Evolutionary conservation across 2,888 invertebrate genomes (phyloP).

Genomic region (Caenorhabditis sp.): DNA sequence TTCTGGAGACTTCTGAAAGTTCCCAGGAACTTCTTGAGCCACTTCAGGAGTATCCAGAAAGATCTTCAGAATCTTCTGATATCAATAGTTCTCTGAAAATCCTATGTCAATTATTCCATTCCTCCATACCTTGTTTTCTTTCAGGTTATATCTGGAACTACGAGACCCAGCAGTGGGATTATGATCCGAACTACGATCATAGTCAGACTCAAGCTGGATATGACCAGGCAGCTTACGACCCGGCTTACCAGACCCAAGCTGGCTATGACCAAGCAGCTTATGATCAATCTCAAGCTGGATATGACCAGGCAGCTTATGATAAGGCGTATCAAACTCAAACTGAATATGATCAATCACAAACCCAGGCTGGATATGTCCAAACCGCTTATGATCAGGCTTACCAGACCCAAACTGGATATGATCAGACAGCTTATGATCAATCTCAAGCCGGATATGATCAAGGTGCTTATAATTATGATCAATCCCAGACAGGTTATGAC

Average conservation of each 20-base stretch:
- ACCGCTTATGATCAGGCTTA: not conserved
- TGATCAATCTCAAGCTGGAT: constrained; percentile 20
- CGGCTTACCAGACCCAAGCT: not conserved
- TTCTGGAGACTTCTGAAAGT: too few relatives aligned
- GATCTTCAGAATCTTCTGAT: too few relatives aligned
- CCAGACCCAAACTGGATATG: constrained; percentile 9
- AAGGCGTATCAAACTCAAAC: not conserved
- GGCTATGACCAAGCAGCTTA: constrained; percentile 20
- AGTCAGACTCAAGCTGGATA: constrained; percentile 15
- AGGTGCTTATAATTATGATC: not conserved
- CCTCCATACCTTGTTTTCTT: not conserved
- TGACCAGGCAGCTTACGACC: constrained; percentile 15
- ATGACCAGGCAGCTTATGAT: constrained; percentile 24
- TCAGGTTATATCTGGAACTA: constrained; percentile 58
- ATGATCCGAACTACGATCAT: constrained; percentile 50
- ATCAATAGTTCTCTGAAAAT: too few relatives aligned
- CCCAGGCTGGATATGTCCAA: constrained; percentile 40
- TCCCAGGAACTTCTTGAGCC: too few relatives aligned
- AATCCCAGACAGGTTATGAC: too few relatives aligned
- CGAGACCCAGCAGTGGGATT: constrained; percentile 55
- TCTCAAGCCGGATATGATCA: constrained; percentile 41
- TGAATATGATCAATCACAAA: constrained; percentile 9
- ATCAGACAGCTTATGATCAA: constrained; percentile 15
- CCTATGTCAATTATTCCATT: too few relatives aligned
- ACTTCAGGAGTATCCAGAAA: too few relatives aligned